These are phyloP conservation scores for Drosophila seclusa DNA, from an alignment of 2,888 invertebrate species.

Conservation along the genomic window DNA sequence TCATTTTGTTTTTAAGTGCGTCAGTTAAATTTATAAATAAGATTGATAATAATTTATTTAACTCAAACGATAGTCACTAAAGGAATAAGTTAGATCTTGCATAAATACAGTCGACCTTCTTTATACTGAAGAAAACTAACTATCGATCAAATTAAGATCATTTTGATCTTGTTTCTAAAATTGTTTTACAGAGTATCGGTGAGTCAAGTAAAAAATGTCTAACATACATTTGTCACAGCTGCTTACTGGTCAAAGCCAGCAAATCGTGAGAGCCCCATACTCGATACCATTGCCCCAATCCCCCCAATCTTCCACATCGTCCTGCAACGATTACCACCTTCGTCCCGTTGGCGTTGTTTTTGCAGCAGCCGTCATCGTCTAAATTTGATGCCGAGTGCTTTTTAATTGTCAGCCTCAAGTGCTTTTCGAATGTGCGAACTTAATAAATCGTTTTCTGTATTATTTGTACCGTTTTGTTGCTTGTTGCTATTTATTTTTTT, in stretches of 20 bases:
- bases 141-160: neutral
- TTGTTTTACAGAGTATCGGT: conserved; percentile 15
- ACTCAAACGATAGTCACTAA: neutral
- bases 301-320: too few species aligned
- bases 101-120: neutral
- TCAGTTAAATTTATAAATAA: neutral
- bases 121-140: neutral
- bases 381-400: conserved; percentile 66
- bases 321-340: neutral
- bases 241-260: conserved; percentile 24
- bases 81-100: neutral
- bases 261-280: conserved; percentile 10
- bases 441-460: conserved; percentile 72
- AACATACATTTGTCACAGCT: neutral
- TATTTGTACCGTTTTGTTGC: conserved; percentile 35
- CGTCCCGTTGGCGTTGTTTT: neutral
- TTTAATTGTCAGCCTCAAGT: conserved; percentile 79
- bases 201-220: neutral
- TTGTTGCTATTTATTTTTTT: conserved; percentile 10
- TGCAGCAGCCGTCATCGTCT: conserved; percentile 25
- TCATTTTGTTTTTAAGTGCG: neutral
- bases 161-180: neutral
- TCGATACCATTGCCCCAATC: neutral
- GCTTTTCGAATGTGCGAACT: conserved; percentile 77
- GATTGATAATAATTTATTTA: neutral